Conservation (phyloP, 2,888 invertebrate genomes). For the Teleiodes luculella region DNA sequence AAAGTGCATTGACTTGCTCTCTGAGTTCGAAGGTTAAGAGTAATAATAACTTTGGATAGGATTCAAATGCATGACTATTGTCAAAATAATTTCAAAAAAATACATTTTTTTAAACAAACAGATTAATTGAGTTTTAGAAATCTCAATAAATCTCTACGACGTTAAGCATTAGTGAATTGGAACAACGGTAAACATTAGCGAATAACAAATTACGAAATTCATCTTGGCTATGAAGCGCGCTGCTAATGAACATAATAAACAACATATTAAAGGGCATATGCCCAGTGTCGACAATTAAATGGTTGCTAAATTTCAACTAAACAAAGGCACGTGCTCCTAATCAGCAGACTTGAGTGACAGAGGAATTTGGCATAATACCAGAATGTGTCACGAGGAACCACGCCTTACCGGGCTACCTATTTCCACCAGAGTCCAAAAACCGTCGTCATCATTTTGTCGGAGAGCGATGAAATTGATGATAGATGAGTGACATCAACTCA, state of each 20-base stretch:
- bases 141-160: too few species aligned
- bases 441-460: neutral
- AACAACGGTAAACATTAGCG: too few species aligned
- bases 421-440: constrained; percentile 16
- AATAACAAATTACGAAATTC: too few species aligned
- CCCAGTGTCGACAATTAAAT: neutral
- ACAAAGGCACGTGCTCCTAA: constrained; percentile 38
- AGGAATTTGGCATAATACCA: constrained; percentile 46
- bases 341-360: constrained; percentile 29
- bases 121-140: too few species aligned
- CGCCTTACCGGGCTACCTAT: constrained; percentile 28
- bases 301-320: constrained; percentile 17
- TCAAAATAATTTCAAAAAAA: too few species aligned
- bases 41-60: neutral
- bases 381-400: constrained; percentile 45
- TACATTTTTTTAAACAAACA: too few species aligned
- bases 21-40: neutral
- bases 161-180: too few species aligned
- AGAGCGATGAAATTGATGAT: neutral
- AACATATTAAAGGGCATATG: neutral
- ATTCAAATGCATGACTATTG: neutral
- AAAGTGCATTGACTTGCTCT: neutral
- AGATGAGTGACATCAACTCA: neutral
- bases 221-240: neutral
- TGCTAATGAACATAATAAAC: neutral